These are phyloP conservation scores for Sigmodon hispidus DNA, from an alignment of 2,113 vertebrate genomes.

Conservation along the genomic window DNA sequence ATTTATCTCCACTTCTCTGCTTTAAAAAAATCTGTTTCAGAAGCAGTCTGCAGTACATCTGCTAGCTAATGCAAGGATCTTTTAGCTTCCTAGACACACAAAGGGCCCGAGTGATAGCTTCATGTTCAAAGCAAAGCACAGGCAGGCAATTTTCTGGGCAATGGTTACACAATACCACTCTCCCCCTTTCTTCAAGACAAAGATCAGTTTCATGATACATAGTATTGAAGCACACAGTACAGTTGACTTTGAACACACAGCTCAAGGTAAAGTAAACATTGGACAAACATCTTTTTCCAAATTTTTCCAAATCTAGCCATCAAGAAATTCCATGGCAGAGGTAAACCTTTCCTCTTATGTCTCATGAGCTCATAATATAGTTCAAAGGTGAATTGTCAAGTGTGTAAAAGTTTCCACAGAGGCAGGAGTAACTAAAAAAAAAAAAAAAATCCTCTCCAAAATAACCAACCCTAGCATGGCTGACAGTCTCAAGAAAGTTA, in stretches of 20 bases:
- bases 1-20: constrained; percentile 60
- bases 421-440: background rate
- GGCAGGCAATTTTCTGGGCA: constrained; percentile 42
- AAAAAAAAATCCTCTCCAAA: too few relatives aligned
- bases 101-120: constrained; percentile 56
- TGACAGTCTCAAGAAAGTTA: background rate
- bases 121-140: constrained; percentile 53
- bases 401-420: background rate
- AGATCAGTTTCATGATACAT: constrained; percentile 81
- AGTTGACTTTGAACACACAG: background rate
- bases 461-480: background rate
- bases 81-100: constrained; percentile 53
- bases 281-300: background rate
- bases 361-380: too few relatives aligned
- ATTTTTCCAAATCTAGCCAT: background rate
- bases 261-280: background rate
- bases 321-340: background rate
- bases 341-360: background rate
- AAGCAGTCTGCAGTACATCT: constrained; percentile 55
- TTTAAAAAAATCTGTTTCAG: constrained; percentile 64
- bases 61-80: constrained; percentile 37
- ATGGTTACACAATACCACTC: constrained; percentile 49
- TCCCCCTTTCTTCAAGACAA: constrained; percentile 77
- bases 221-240: background rate
- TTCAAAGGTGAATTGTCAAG: background rate